Conservation (phyloP, 2,113 vertebrate species). For the Sapajus apella region DNA sequence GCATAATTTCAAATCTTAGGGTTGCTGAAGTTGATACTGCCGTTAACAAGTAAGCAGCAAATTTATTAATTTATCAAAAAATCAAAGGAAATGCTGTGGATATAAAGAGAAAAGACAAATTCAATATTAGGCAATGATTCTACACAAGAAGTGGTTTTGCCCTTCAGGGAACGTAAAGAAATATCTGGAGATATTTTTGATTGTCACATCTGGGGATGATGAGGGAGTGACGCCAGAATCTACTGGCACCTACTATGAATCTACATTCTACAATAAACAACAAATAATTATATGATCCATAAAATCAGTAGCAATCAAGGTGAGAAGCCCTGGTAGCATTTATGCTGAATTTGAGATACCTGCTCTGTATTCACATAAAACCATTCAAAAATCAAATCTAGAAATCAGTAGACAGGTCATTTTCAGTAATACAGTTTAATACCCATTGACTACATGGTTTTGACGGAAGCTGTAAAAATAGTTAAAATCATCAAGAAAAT, state of each 20-base stretch:
- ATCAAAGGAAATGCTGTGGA: not conserved
- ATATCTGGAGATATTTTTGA: not conserved
- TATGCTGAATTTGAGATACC: not conserved
- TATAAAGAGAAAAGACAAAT: not conserved
- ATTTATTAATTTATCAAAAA: not conserved
- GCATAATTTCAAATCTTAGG: not conserved
- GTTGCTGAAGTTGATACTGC: not conserved
- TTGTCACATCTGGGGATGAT: too few relatives aligned
- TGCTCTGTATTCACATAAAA: not conserved
- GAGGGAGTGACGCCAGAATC: not conserved
- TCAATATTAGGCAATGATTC: not conserved
- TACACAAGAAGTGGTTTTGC: not conserved
- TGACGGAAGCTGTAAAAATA: not conserved
- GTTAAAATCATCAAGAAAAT: not conserved
- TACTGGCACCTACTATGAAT: not conserved
- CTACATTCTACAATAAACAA: too few relatives aligned
- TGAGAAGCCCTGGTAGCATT: not conserved
- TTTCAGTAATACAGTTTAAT: not conserved
- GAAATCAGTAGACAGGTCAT: not conserved
- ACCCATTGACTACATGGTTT: not conserved
- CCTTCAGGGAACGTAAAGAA: not conserved
- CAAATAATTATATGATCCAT: not conserved
- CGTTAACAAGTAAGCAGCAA: not conserved
- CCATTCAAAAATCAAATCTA: not conserved
- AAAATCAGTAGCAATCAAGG: rapidly evolving